A percentile compares a stretch with the other conserved stretches of the same genome.
Conservation (phyloP, 2,888 invertebrate genomes). For the Lithosia quadra region DNA sequence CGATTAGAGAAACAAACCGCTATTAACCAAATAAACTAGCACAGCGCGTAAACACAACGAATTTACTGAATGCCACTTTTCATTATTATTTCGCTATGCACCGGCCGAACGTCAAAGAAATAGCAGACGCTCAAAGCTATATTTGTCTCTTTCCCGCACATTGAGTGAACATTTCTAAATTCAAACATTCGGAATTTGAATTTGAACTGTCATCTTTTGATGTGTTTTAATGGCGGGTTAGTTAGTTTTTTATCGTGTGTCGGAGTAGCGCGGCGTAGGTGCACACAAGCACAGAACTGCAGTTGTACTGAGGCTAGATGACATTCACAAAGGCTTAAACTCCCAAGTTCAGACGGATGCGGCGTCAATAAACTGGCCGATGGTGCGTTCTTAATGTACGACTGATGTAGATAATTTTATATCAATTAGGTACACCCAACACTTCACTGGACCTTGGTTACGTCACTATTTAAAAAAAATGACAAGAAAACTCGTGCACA, state of each 20-base stretch:
- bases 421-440: conserved; percentile 57
- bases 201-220: conserved; percentile 66
- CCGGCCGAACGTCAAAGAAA: conserved; percentile 81
- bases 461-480: conserved; percentile 32
- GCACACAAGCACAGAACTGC: conserved; percentile 77
- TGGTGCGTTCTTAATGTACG: conserved; percentile 62
- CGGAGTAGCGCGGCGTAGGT: conserved; percentile 57
- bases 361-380: conserved; percentile 79
- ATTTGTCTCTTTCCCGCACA: conserved; percentile 76
- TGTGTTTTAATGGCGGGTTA: conserved; percentile 37
- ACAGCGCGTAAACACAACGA: conserved; percentile 86
- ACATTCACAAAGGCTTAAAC: conserved; percentile 82
- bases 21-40: conserved; percentile 82
- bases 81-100: conserved; percentile 86
- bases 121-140: conserved; percentile 70
- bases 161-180: conserved; percentile 72
- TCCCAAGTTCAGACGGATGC: conserved; percentile 81
- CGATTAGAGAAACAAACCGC: conserved; percentile 61
- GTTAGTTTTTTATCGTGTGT: conserved; percentile 54
- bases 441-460: conserved; percentile 31
- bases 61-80: conserved; percentile 86
- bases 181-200: conserved; percentile 69
- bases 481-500: conserved; percentile 28
- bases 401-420: conserved; percentile 68
- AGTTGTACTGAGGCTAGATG: conserved; percentile 82